Percentiles rank a stretch among this genome's conserved stretches.
Evolutionary conservation across 2,113 vertebrate species (phyloP).

Genomic region (Glaucidium brasilianum): DNA sequence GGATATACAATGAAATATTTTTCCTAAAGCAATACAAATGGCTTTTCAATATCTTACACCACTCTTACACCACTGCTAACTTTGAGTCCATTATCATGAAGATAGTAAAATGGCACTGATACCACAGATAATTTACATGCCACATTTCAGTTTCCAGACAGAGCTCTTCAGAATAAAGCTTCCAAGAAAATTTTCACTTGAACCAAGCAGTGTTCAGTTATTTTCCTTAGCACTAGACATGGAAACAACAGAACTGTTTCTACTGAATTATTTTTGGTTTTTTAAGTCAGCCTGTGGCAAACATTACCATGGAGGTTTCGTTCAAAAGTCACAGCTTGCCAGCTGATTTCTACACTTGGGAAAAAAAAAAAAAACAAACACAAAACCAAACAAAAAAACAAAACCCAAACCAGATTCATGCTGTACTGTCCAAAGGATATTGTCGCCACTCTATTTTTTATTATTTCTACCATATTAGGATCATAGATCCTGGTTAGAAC

Average conservation of each 20-base stretch:
- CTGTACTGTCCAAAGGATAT: neutral
- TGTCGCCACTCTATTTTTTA: neutral
- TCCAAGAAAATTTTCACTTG: neutral
- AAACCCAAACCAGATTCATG: neutral
- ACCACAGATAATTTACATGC: neutral
- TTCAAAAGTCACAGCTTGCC: neutral
- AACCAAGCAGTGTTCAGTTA: neutral
- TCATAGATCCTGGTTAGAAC: neutral
- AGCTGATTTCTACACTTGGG: neutral
- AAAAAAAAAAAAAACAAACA: neutral
- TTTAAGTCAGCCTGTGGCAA: neutral
- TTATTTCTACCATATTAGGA: neutral
- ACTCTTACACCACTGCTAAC: neutral
- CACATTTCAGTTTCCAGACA: neutral
- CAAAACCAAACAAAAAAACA: neutral
- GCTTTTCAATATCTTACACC: neutral
- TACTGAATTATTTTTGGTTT: neutral
- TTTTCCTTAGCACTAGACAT: neutral
- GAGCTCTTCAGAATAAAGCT: neutral
- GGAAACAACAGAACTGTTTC: neutral
- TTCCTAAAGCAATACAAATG: neutral
- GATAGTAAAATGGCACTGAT: neutral
- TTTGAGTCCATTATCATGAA: neutral
- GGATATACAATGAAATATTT: neutral
- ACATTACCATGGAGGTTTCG: neutral